phyloP scores from a whole-genome alignment of 2,797 vertebrate species.

The Rhinoraja longicauda region DNA sequence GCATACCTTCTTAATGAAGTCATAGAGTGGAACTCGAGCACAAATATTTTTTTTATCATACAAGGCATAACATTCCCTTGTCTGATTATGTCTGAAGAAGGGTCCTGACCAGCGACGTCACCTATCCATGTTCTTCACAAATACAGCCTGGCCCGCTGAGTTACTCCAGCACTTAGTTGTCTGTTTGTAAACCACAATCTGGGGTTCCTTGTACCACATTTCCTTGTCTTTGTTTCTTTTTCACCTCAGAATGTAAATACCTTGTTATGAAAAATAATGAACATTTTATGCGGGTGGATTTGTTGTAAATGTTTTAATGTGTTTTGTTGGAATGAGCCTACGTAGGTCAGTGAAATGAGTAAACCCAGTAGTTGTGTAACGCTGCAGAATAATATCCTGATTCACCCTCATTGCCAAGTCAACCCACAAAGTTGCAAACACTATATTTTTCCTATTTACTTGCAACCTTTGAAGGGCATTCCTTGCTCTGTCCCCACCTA shows the following conservation, averaged over 20 bases:
- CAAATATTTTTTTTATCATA: neutral
- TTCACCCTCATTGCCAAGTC: constrained; percentile 10
- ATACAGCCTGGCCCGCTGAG: too few species aligned
- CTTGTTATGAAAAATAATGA: constrained; percentile 16
- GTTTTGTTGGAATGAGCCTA: neutral
- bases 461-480: neutral
- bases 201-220: too few species aligned
- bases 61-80: neutral
- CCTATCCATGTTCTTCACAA: too few species aligned
- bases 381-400: neutral
- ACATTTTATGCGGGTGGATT: neutral
- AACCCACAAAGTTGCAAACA: neutral
- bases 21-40: neutral
- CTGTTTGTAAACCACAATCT: too few species aligned
- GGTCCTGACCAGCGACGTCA: too few species aligned
- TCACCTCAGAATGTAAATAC: neutral
- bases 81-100: neutral
- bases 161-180: too few species aligned
- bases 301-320: constrained; percentile 31
- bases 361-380: neutral
- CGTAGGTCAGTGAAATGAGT: neutral
- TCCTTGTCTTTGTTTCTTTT: neutral
- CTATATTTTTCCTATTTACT: neutral
- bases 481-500: neutral
- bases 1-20: neutral